Base-by-base conservation (phyloP, 2,797 vertebrate genomes). In the Selene dorsalis region DNA sequence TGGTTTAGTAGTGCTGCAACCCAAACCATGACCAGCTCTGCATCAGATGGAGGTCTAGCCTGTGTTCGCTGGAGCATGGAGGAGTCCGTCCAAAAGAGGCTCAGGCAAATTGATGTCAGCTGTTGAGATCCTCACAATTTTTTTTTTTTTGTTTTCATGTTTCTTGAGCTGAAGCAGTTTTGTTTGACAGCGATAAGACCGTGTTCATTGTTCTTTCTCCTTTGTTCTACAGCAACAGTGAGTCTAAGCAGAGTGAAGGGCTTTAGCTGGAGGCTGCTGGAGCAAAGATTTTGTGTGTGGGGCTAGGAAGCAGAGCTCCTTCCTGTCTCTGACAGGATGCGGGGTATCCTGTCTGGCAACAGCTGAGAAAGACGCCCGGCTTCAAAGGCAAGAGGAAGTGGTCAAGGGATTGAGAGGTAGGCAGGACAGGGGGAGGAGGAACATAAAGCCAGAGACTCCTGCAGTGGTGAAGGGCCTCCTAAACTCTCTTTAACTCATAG, bases 371-470 rank as follows among this genome's bases (percentile, higher is more conserved):
- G 82, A 76, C 70, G 74, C 69, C 59, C 10, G 1, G 89, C 91
- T 93, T 94, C 90, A 94, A 94, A 94, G 92, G 87, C 85, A 82
- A 57, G 65, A 91, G 91, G 92, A 95, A 94, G 88, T 87, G 89
- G 88, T 90, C 86, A 90, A 84, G 88, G 82, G 90, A 6, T 92
- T 84, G 88, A 79, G 85, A 75, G 72, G 84, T 86, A 80, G 73
- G 76, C 62, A 85, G 88, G 69, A 84, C 81, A 75, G 70, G 76
- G 69, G 73, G 82, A 82, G 84, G 83, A 87, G 79, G 73, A 20
- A 57, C 71, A 74, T 56, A 20, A 72, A 65, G 64, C 80, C 67
- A 74, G 71, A 84, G 68, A 69, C 52, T 48, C 52, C 24, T 55
- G 24, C 52, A 28, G 52, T n/a, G 52, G 52, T 60, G 18, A 83